These are phyloP conservation scores for Apis florea DNA, from an alignment of 1,140 invertebrate species.

Conservation along the genomic window DNA sequence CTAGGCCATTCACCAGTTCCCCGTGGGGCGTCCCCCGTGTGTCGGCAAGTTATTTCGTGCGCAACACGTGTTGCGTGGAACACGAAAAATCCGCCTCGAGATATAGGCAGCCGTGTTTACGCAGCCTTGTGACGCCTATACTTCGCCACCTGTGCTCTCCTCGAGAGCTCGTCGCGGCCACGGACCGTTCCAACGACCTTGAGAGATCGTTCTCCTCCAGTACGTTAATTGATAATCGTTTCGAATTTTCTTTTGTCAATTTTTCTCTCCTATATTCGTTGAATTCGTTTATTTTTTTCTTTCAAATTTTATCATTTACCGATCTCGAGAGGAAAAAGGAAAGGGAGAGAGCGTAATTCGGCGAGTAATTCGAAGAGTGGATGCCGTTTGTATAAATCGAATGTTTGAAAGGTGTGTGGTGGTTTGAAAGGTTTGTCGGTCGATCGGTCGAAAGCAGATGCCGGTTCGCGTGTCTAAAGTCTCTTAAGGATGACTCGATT, in stretches of 20 bases:
- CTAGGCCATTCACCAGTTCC: constrained; percentile 53
- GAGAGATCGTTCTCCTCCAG: not conserved
- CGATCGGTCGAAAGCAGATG: constrained; percentile 24
- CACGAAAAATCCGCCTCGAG: constrained; percentile 19
- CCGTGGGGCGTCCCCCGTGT: not conserved
- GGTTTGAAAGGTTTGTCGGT: not conserved
- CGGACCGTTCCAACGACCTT: not conserved
- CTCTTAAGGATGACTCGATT: constrained; percentile 36
- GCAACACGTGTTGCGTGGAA: constrained; percentile 30
- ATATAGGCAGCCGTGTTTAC: not conserved
- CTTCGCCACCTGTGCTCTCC: not conserved
- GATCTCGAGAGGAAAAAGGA: too few species aligned
- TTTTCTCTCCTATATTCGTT: too few species aligned
- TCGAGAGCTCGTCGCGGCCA: not conserved
- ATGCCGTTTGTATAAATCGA: too few species aligned
- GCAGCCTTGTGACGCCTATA: not conserved
- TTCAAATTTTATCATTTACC: too few species aligned
- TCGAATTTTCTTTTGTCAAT: not conserved
- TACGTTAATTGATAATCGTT: not conserved
- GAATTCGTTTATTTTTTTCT: too few species aligned
- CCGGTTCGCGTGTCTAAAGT: constrained; percentile 48
- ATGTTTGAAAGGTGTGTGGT: not conserved
- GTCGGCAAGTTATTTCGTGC: constrained; percentile 15
- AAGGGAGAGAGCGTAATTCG: too few species aligned
- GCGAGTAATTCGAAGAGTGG: too few species aligned